Conservation (phyloP, 2,888 invertebrate genomes). For the Andrena chrysosceles region DNA sequence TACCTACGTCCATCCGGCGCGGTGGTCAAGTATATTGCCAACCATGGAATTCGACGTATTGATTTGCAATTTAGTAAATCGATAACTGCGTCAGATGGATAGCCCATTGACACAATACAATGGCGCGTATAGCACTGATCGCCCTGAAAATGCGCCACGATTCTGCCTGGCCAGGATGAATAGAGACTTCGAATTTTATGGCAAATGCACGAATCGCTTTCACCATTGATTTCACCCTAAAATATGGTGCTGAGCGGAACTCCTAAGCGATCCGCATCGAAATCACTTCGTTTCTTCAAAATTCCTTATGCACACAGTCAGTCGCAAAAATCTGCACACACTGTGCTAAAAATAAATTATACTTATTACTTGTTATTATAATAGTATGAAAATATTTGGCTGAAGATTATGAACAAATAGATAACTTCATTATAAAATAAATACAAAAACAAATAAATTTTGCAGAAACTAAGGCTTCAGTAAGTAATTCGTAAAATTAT, state of each 20-base stretch:
- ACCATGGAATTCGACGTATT: conserved; percentile 59
- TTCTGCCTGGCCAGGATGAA: conserved; percentile 41
- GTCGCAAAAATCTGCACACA: too few species aligned
- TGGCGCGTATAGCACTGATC: conserved; percentile 23
- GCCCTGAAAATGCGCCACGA: conserved; percentile 25
- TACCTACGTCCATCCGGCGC: conserved; percentile 17
- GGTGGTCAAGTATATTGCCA: conserved; percentile 55
- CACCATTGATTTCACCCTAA: conserved; percentile 5
- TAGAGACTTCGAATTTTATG: conserved; percentile 62
- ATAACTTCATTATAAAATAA: too few species aligned
- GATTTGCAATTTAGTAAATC: conserved; percentile 83
- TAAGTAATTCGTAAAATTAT: too few species aligned
- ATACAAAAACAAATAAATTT: too few species aligned
- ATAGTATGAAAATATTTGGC: too few species aligned
- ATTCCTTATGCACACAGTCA: too few species aligned
- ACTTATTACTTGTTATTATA: too few species aligned
- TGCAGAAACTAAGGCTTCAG: too few species aligned
- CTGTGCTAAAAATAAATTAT: too few species aligned
- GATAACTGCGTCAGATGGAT: conserved; percentile 81
- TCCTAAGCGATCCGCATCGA: neutral
- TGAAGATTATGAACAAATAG: too few species aligned
- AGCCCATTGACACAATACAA: conserved; percentile 72
- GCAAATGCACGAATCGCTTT: conserved; percentile 12
- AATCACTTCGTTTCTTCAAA: too few species aligned
- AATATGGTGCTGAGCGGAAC: neutral